Conservation (phyloP, 2,113 vertebrate species). For the Colius striatus region DNA sequence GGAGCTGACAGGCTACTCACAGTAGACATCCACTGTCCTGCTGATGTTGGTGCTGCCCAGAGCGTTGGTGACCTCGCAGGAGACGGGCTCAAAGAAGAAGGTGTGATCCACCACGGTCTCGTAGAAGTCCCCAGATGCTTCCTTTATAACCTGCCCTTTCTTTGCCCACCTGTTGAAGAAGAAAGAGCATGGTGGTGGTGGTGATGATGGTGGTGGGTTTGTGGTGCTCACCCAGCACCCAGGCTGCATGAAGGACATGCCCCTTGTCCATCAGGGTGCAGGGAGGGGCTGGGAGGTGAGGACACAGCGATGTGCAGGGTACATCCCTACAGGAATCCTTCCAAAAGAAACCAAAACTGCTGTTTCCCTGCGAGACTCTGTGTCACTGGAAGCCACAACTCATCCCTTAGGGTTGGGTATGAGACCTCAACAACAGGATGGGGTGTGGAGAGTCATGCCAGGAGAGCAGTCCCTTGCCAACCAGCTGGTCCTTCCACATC, state of each 20-base stretch:
- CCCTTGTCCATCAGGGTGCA: too few species aligned
- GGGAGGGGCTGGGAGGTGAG: background rate
- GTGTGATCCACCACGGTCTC: constrained; percentile 94
- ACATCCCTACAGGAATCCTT: background rate
- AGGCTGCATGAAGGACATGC: too few species aligned
- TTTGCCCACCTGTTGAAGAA: constrained; percentile 90
- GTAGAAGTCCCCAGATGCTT: constrained; percentile 90
- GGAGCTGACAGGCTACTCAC: constrained; percentile 76
- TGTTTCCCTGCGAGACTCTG: rapidly evolving
- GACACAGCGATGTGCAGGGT: rapidly evolving
- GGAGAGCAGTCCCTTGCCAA: background rate
- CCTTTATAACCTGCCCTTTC: constrained; percentile 91
- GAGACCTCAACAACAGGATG: background rate
- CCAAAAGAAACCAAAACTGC: background rate
- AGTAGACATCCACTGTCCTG: constrained; percentile 95
- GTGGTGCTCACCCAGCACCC: rapidly evolving
- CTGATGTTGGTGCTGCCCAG: constrained; percentile 97
- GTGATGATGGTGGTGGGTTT: rapidly evolving
- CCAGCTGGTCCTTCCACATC: background rate
- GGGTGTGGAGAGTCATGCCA: background rate
- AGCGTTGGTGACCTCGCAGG: constrained; percentile 95
- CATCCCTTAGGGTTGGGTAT: background rate
- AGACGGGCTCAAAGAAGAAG: constrained; percentile 94
- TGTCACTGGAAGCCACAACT: too few species aligned
- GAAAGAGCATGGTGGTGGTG: rapidly evolving